phyloP scores from a whole-genome alignment of 2,113 vertebrate species.

The Lonchura striata region DNA sequence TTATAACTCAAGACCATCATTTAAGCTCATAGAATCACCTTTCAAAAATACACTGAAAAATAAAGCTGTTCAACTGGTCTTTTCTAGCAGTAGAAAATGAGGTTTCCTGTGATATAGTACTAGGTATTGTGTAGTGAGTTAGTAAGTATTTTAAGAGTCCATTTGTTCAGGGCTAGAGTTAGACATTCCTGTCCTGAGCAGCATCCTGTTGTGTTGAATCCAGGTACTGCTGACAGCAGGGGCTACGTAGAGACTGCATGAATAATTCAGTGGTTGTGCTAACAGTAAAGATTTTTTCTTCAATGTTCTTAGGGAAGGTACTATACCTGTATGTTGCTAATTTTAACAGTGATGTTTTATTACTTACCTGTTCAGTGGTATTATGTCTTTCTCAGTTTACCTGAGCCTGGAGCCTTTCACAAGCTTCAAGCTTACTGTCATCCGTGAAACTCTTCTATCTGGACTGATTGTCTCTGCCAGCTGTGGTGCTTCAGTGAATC shows the following conservation, averaged over 20 bases:
- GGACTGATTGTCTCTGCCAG: neutral
- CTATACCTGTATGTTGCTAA: neutral
- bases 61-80: slow-evolving; percentile 37
- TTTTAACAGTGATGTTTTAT: neutral
- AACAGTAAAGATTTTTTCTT: slow-evolving; percentile 1
- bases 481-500: slow-evolving; percentile 20
- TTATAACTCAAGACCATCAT: slow-evolving; percentile 51
- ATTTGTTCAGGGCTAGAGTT: slow-evolving; percentile 37
- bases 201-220: slow-evolving; percentile 44
- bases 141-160: slow-evolving; percentile 44
- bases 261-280: neutral
- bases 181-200: slow-evolving; percentile 12
- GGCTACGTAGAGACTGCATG: neutral
- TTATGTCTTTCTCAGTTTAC: neutral
- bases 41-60: slow-evolving; percentile 57
- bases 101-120: slow-evolving; percentile 15
- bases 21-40: slow-evolving; percentile 55
- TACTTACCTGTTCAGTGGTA: neutral
- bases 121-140: slow-evolving; percentile 30
- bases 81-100: neutral
- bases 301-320: neutral
- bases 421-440: neutral
- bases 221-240: neutral
- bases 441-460: neutral
- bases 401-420: neutral